Base-by-base conservation (phyloP, 2,888 invertebrate species). In the Ashinkailepas kermadecensis region DNA sequence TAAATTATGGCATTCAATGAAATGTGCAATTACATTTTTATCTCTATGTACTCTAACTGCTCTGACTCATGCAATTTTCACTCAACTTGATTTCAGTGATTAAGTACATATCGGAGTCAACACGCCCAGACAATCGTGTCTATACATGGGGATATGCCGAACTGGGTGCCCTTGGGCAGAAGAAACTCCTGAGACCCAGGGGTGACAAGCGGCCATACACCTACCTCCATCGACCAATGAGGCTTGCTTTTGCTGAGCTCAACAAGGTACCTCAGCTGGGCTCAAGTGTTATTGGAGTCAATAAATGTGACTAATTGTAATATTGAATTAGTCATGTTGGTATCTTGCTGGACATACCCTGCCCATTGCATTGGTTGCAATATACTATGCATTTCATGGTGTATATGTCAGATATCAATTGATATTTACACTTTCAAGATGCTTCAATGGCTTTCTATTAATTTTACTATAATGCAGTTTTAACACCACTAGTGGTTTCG, bases 371-470 rank as follows among this genome's bases (percentile, higher is more conserved):
- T 59, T 59, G 59, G 59, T 59, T 59, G 1, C 15, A 4, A 59
- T 7, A 59, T 59, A 7, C 12, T 59, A 59, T 59, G 59, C 15
- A 13, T 15, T 59, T 2, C 11, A 59, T 11, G 11, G 15, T 59
- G 59, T 7, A 59, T 80, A 21, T 80, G 0, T 58, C 23, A 11
- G 15, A 21, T n/a, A 12, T 21, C 58, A 11, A 13, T 25, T 56
- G 21, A 23, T 39, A 58, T 0, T 57, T 39, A 18, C 62, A 58
- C 80, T 80, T 59, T 80, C 80, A 58, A 39, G 56, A 57, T 80
- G 58, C 58, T 59, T 80, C n/a, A 58, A 57, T 80, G 21, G 56
- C 80, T 62, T 64, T 80, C 80, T 80, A 57, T 80, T 62, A 39
- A 39, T 39, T 39, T 39, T 1, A 39, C 4, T 39, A 3, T 4